Conservation (phyloP, 2,888 invertebrate genomes). For the Urechis unicinctus region DNA sequence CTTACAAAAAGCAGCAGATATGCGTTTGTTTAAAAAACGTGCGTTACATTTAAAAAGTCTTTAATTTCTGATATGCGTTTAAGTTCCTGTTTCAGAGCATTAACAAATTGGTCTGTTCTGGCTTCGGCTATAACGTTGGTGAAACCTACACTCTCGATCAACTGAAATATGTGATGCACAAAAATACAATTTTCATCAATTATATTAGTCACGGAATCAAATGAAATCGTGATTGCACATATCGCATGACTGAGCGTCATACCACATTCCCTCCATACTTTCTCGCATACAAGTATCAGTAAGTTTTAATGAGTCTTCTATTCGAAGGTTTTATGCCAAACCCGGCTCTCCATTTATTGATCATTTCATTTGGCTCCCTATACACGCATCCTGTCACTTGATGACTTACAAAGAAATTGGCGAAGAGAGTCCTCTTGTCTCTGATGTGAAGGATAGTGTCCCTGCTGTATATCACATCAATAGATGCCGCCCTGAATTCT, state of each 20-base stretch:
- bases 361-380: too few relatives aligned
- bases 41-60: slow-evolving; percentile 49
- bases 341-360: too few relatives aligned
- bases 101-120: slow-evolving; percentile 53
- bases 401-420: slow-evolving; percentile 52
- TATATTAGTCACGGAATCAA: background rate
- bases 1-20: too few relatives aligned
- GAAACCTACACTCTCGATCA: slow-evolving; percentile 54
- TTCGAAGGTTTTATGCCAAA: too few relatives aligned
- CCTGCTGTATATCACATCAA: slow-evolving; percentile 57
- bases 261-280: too few relatives aligned
- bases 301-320: too few relatives aligned
- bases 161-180: too few relatives aligned
- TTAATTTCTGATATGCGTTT: slow-evolving; percentile 47
- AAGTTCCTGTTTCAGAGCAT: slow-evolving; percentile 53
- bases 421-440: slow-evolving; percentile 53
- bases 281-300: too few relatives aligned
- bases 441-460: slow-evolving; percentile 57
- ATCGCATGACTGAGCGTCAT: too few relatives aligned
- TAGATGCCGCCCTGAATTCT: slow-evolving; percentile 50
- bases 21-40: too few relatives aligned
- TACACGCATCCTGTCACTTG: too few relatives aligned
- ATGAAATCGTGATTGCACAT: too few relatives aligned
- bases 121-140: slow-evolving; percentile 53
- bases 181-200: background rate